Conservation (phyloP, 2,797 vertebrate species). For the Spondyliosoma cantharus region DNA sequence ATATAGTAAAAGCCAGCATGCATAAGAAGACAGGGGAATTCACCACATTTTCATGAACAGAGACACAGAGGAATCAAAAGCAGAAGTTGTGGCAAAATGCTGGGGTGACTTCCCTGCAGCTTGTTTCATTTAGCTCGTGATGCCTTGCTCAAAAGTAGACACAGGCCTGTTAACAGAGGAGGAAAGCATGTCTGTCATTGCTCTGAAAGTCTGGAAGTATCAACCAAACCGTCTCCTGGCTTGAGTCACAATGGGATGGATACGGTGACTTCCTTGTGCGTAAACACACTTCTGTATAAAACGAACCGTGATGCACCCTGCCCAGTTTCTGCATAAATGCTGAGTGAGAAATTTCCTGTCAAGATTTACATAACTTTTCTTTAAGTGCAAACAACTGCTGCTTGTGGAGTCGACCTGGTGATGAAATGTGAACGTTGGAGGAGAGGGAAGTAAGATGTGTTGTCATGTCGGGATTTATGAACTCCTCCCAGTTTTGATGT, state of each 20-base stretch:
- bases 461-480: conserved; percentile 5
- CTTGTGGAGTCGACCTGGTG: background rate
- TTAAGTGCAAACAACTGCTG: background rate
- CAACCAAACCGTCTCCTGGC: background rate
- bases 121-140: conserved; percentile 42
- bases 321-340: conserved; percentile 18
- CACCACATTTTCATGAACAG: conserved; percentile 34
- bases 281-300: conserved; percentile 14
- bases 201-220: background rate
- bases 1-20: conserved; percentile 29
- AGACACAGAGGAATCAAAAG: conserved; percentile 66
- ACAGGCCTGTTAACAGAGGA: background rate
- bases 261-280: conserved; percentile 8
- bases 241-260: conserved; percentile 3
- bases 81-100: conserved; percentile 60
- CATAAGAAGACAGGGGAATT: conserved; percentile 38
- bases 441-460: conserved; percentile 50
- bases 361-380: conserved; percentile 24
- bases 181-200: background rate
- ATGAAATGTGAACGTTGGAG: conserved; percentile 26
- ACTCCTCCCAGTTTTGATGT: conserved; percentile 18
- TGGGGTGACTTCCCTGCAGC: conserved; percentile 50
- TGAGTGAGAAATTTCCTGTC: conserved; percentile 38
- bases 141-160: conserved; percentile 46
- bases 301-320: background rate